These are phyloP conservation scores for Gambusia affinis DNA, from an alignment of 2,113 vertebrate species.

Conservation along the genomic window DNA sequence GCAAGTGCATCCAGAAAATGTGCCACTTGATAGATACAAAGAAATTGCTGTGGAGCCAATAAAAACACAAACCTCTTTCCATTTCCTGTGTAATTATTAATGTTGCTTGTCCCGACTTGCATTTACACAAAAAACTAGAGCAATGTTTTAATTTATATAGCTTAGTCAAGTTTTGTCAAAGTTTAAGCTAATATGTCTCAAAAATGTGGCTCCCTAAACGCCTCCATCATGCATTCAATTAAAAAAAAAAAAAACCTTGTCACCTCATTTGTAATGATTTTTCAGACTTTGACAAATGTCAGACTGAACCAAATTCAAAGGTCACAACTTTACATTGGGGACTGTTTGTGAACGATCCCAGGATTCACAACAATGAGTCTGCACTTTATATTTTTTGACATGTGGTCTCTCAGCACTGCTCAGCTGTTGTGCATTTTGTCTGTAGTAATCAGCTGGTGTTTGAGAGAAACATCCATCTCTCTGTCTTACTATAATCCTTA, in stretches of 20 bases:
- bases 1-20: background rate
- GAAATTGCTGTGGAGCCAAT: background rate
- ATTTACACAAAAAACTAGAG: background rate
- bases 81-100: background rate
- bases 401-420: conserved; percentile 17
- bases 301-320: conserved; percentile 21
- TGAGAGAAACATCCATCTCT: conserved; percentile 69
- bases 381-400: conserved; percentile 25
- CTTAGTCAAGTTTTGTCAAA: conserved; percentile 20
- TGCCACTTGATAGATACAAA: background rate
- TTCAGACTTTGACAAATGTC: conserved; percentile 43
- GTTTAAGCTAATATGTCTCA: conserved; percentile 43
- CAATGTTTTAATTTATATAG: background rate
- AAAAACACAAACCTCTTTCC: background rate
- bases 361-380: conserved; percentile 16
- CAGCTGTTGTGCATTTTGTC: conserved; percentile 44
- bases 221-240: conserved; percentile 17
- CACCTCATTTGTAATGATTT: conserved; percentile 30
- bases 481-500: conserved; percentile 61
- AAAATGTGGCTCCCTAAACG: conserved; percentile 26
- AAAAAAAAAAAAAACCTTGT: conserved; percentile 27
- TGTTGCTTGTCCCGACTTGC: background rate
- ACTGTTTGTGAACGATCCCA: conserved; percentile 19
- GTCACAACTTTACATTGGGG: conserved; percentile 12
- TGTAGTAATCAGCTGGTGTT: conserved; percentile 62